Evolutionary conservation across 1,140 invertebrate species (phyloP).

Genomic region (Drosophila ironensis): DNA sequence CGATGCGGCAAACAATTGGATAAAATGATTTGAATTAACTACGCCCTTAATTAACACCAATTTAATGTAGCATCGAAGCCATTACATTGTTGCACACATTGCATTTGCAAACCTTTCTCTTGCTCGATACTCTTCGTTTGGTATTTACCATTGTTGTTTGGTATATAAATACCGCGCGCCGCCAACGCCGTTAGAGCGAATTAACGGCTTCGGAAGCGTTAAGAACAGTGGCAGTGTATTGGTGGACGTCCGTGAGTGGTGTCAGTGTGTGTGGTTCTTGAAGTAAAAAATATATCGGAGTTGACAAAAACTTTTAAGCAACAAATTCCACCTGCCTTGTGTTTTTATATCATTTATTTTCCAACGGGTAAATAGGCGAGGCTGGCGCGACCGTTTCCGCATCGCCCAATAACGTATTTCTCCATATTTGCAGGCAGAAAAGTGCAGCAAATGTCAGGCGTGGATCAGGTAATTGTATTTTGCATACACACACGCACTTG

Average conservation of each 20-base stretch:
- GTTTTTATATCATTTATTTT: conserved; percentile 75
- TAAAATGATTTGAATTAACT: too few relatives aligned
- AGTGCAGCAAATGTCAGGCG: conserved; percentile 77
- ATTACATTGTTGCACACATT: too few relatives aligned
- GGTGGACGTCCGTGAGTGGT: conserved; percentile 46
- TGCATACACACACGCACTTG: conserved; percentile 55
- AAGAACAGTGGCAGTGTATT: conserved; percentile 53
- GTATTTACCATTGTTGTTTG: background rate
- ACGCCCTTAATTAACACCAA: too few relatives aligned
- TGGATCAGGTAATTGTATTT: conserved; percentile 78
- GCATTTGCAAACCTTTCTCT: too few relatives aligned
- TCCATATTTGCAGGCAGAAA: conserved; percentile 57
- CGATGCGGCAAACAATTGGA: too few relatives aligned
- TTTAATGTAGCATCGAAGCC: too few relatives aligned
- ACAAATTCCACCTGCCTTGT: conserved; percentile 56
- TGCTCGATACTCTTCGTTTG: too few relatives aligned
- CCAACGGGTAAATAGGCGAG: conserved; percentile 19
- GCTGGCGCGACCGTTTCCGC: background rate
- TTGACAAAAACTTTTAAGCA: conserved; percentile 60
- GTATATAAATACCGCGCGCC: background rate
- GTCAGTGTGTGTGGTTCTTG: conserved; percentile 62
- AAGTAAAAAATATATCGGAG: conserved; percentile 68
- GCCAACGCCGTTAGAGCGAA: conserved; percentile 41
- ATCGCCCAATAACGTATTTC: conserved; percentile 8
- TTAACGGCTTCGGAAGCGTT: conserved; percentile 27